These are phyloP conservation scores for Rattus rattus DNA, from an alignment of 2,113 vertebrate species.

Conservation along the genomic window DNA sequence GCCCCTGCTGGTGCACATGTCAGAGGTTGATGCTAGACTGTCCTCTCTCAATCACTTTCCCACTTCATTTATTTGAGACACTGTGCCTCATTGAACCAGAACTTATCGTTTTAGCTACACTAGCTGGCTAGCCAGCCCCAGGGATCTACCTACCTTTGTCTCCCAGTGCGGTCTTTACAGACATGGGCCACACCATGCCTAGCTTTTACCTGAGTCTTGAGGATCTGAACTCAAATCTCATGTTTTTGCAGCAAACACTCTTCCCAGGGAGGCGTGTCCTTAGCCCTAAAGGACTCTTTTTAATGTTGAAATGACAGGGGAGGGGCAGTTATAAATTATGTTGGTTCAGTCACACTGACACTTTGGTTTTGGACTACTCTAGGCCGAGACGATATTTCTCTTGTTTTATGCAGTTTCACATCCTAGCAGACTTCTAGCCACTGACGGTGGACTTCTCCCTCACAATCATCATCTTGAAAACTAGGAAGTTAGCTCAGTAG, in stretches of 20 bases:
- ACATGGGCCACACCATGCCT: no score
- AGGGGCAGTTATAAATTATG: neutral
- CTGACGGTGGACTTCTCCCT: neutral
- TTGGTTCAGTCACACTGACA: neutral
- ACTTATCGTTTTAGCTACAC: neutral
- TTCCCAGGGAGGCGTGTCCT: no score
- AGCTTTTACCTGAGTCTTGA: no score
- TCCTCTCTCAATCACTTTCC: no score
- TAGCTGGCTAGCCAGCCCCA: neutral
- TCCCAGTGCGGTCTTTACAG: neutral
- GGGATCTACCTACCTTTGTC: neutral
- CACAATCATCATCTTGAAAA: neutral
- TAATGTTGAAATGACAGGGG: no score
- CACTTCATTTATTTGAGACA: neutral
- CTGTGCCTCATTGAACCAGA: neutral
- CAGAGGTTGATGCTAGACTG: no score
- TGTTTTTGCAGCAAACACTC: no score
- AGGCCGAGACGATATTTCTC: neutral
- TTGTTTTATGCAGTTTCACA: neutral
- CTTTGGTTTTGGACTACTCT: neutral
- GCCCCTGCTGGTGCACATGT: no score
- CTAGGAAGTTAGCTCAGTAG: neutral
- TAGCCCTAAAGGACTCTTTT: no score
- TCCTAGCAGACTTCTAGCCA: neutral
- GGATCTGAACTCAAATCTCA: no score